A percentile compares a stretch with the other conserved stretches of the same genome.
phyloP scores from a whole-genome alignment of 1,140 invertebrate genomes.

The Copidosoma floridanum region DNA sequence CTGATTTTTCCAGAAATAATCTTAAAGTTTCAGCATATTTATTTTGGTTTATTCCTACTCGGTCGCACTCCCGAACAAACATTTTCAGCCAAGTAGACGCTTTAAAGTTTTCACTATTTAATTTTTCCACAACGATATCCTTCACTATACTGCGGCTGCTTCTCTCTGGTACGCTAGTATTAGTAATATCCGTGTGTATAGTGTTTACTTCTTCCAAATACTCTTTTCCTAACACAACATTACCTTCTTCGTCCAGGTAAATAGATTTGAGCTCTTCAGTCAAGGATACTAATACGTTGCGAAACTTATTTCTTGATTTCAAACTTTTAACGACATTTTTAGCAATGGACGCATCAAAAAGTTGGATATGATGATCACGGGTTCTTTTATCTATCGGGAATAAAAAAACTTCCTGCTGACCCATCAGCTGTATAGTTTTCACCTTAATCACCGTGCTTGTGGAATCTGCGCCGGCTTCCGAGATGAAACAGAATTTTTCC shows the following conservation, averaged over 20 bases:
- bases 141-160: too few relatives aligned
- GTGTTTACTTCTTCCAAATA: not conserved
- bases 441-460: not conserved
- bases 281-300: not conserved
- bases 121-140: constrained; percentile 13
- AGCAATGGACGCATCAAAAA: not conserved
- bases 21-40: too few relatives aligned
- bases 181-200: not conserved
- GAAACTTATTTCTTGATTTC: not conserved
- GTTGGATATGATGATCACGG: not conserved
- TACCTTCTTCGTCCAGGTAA: not conserved
- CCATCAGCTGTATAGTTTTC: not conserved
- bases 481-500: too few relatives aligned
- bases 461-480: too few relatives aligned
- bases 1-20: constrained; percentile 1
- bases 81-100: not conserved
- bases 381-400: not conserved
- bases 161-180: too few relatives aligned
- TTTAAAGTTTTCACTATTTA: constrained; percentile 10
- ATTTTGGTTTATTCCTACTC: constrained; percentile 3
- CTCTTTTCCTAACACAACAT: not conserved
- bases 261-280: not conserved
- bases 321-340: not conserved
- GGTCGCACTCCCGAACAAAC: constrained; percentile 2
- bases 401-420: not conserved